Evolutionary conservation across 2,797 vertebrate species (phyloP), one percentile per base, ranked within the genome.

Genomic region (Gymnocypris eckloni): DNA sequence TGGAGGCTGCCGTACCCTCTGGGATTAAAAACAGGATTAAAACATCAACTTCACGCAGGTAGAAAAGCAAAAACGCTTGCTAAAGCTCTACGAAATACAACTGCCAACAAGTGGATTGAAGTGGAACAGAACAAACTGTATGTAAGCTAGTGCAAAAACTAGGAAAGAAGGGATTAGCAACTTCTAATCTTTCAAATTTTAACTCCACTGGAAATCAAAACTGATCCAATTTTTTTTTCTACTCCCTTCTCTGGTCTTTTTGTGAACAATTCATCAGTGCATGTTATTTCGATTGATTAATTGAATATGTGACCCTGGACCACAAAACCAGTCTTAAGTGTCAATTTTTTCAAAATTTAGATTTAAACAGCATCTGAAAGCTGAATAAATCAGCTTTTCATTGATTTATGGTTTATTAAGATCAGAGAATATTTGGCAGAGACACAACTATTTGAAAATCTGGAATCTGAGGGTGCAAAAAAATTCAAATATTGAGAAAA

Each of bases 11-110:
- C 45, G 28, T 56, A 83, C 25, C 41, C 81, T 75, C 83, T 48
- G 69, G 79, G 87, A 86, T 86, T 88, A 86, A 88, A 88, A 84
- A 61, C 66, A 39, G 69, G 87, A 88, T 88, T 88, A 83, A 88
- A 86, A 88, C 87, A 88, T 88, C 87, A 86, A 82, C 82, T 67
- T 13, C 71, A 83, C 28, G 56, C 81, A 84, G 81, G 82, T 80
- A 87, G 70, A 80, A 56, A 37, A 52, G 87, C 18, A 80, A 76
- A 73, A 88, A 37, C 37, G 52, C 84, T 76, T 64, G 79, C 79
- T 66, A 59, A 82, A 79, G 61, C 84, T 82, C 72, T 54, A 33
- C 20, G 61, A 77, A 72, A 86, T 81, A 81, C 67, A 86, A 81
- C 67, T 86, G 85, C 78, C 78, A 86, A 81, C 84, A 84, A 83